phyloP scores from a whole-genome alignment of 2,797 vertebrate species.

The Vultur gryphus region DNA sequence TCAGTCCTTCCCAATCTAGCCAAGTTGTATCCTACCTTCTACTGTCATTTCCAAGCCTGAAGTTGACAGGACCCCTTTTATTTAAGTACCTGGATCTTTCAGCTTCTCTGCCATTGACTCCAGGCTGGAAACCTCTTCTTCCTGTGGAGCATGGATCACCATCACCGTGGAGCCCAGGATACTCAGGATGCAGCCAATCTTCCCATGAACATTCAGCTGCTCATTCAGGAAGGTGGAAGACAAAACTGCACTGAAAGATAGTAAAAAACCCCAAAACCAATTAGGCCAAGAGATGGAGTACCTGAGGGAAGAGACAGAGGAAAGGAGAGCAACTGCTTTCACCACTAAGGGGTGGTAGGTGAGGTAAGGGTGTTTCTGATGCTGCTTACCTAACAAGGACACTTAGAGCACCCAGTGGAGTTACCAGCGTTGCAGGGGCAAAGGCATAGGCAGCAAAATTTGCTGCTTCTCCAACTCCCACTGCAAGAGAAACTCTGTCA shows the following conservation, averaged over 20 bases:
- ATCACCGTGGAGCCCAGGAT: slow-evolving; percentile 85
- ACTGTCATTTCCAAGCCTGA: background rate
- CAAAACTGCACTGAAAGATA: slow-evolving; percentile 78
- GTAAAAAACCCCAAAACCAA: background rate
- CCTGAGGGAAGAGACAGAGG: background rate
- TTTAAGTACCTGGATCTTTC: slow-evolving; percentile 80
- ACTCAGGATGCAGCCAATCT: slow-evolving; percentile 84
- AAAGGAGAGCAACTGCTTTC: background rate
- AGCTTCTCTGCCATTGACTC: slow-evolving; percentile 84
- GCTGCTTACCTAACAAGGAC: slow-evolving; percentile 83
- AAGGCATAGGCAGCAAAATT: slow-evolving; percentile 89
- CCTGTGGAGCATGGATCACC: slow-evolving; percentile 86
- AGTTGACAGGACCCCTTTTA: background rate
- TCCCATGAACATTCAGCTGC: slow-evolving; percentile 82
- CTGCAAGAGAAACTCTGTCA: slow-evolving; percentile 68
- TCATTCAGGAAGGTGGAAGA: slow-evolving; percentile 86
- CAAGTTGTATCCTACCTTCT: background rate
- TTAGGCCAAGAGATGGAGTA: background rate
- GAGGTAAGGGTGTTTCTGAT: background rate
- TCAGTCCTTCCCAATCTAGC: background rate
- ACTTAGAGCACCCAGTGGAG: slow-evolving; percentile 85
- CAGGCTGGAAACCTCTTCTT: slow-evolving; percentile 84
- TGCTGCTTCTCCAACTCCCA: slow-evolving; percentile 84
- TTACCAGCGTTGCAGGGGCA: slow-evolving; percentile 85
- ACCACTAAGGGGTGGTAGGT: background rate